phyloP scores from a whole-genome alignment of 1,140 invertebrate species.

The Drosophila ambigua region DNA sequence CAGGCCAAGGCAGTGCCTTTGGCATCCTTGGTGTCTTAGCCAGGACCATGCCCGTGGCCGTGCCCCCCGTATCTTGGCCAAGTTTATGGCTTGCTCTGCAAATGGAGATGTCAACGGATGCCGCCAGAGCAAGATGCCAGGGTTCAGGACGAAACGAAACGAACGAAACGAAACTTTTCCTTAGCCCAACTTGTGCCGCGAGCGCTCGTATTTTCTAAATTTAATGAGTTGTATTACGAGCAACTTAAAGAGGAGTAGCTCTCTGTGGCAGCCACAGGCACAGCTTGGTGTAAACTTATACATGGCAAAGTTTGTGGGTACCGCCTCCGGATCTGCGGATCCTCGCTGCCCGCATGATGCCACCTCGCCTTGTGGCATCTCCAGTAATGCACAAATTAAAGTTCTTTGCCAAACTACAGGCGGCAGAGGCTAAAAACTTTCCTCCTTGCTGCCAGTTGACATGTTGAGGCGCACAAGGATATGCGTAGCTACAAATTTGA shows the following conservation, averaged over 20 bases:
- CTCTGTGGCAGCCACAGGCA: conserved; percentile 23
- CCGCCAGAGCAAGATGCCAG: conserved; percentile 12
- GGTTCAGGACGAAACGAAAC: conserved; percentile 21
- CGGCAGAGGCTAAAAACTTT: conserved; percentile 70
- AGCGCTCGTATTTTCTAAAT: conserved; percentile 72
- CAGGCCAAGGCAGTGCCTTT: conserved; percentile 38
- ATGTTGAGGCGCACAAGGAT: conserved; percentile 72
- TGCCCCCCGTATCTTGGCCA: conserved; percentile 35
- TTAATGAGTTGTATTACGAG: conserved; percentile 80
- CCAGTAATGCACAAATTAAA: conserved; percentile 78
- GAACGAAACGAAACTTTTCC: conserved; percentile 42
- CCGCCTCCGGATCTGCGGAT: conserved; percentile 4
- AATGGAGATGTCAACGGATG: conserved; percentile 81
- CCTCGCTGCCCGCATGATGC: background rate
- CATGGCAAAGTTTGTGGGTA: conserved; percentile 67
- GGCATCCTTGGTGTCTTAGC: conserved; percentile 13
- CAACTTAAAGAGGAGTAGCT: conserved; percentile 54
- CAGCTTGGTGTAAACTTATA: conserved; percentile 70
- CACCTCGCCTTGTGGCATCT: conserved; percentile 49
- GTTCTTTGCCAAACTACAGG: conserved; percentile 78
- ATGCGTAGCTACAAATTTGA: conserved; percentile 80
- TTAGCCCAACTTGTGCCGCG: conserved; percentile 53
- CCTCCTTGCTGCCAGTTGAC: conserved; percentile 62
- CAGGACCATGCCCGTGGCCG: conserved; percentile 10
- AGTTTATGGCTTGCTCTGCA: conserved; percentile 56